Percentiles rank a stretch among this genome's conserved stretches.
Conservation (phyloP, 2,888 invertebrate species). For the Magallana nippona region DNA sequence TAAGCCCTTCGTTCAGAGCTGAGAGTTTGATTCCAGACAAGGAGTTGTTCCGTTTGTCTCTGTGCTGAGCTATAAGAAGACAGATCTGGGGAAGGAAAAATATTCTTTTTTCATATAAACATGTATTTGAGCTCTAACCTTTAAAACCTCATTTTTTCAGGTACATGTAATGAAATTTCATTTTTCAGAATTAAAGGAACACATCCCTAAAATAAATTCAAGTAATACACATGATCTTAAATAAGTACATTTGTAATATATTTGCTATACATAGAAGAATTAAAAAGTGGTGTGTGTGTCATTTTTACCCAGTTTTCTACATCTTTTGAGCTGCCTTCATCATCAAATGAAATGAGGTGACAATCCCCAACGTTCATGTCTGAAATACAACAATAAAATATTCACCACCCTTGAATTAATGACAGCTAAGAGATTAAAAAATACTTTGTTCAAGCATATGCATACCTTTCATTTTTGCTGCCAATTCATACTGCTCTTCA, state of each 20-base stretch:
- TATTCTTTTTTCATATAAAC: too few species aligned
- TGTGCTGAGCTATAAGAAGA: constrained; percentile 76
- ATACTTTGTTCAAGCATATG: not conserved
- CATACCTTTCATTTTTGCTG: constrained; percentile 78
- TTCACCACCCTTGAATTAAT: not conserved
- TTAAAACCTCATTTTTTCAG: too few species aligned
- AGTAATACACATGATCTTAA: too few species aligned
- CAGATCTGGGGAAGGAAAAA: constrained; percentile 67
- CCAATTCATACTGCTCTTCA: constrained; percentile 75
- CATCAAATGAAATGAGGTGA: constrained; percentile 77
- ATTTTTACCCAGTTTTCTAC: constrained; percentile 67
- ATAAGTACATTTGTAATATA: not conserved
- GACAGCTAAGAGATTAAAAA: not conserved
- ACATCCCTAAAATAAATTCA: too few species aligned
- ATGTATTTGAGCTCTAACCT: too few species aligned
- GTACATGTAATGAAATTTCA: too few species aligned
- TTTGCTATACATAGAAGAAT: not conserved
- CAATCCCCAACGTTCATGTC: constrained; percentile 79
- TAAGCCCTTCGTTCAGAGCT: constrained; percentile 71
- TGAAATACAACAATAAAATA: constrained; percentile 52
- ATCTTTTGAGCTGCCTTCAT: constrained; percentile 56
- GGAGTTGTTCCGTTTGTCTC: constrained; percentile 68
- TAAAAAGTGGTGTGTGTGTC: too few species aligned
- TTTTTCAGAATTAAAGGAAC: too few species aligned
- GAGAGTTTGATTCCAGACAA: constrained; percentile 76